Evolutionary conservation across 2,113 vertebrate genomes (phyloP).

Genomic region (Tympanuchus pallidicinctus): DNA sequence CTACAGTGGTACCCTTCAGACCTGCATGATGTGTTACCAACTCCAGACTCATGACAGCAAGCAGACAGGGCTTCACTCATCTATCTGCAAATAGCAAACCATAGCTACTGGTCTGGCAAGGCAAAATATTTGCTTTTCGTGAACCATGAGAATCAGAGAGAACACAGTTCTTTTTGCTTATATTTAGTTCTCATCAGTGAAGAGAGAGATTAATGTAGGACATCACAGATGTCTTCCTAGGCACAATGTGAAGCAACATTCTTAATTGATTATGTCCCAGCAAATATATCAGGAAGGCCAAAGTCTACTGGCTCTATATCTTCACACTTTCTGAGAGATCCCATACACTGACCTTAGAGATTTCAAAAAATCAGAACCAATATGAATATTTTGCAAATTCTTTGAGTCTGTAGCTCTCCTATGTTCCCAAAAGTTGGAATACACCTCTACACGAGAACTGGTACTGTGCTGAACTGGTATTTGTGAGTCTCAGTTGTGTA

Average conservation of each 20-base stretch:
- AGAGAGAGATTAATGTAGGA: background rate
- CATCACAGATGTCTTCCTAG: background rate
- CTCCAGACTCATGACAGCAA: background rate
- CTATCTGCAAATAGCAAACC: background rate
- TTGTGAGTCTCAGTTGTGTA: background rate
- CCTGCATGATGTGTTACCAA: background rate
- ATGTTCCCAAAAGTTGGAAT: no score
- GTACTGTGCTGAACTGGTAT: background rate
- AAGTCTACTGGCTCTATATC: background rate
- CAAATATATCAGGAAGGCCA: background rate
- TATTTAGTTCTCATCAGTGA: background rate
- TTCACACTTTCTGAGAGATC: background rate
- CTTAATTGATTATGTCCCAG: background rate
- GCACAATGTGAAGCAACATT: background rate
- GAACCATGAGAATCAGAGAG: background rate
- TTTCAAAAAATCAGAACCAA: background rate
- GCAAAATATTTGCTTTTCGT: background rate
- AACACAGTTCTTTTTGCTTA: background rate
- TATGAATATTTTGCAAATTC: background rate
- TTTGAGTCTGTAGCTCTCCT: background rate
- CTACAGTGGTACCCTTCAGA: background rate
- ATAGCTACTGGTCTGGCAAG: background rate
- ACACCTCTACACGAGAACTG: background rate
- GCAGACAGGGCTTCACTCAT: background rate
- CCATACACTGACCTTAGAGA: background rate